Percentiles rank a stretch among this genome's conserved stretches.
phyloP scores from a whole-genome alignment of 2,797 vertebrate species.

The Enteromius anoplus region DNA sequence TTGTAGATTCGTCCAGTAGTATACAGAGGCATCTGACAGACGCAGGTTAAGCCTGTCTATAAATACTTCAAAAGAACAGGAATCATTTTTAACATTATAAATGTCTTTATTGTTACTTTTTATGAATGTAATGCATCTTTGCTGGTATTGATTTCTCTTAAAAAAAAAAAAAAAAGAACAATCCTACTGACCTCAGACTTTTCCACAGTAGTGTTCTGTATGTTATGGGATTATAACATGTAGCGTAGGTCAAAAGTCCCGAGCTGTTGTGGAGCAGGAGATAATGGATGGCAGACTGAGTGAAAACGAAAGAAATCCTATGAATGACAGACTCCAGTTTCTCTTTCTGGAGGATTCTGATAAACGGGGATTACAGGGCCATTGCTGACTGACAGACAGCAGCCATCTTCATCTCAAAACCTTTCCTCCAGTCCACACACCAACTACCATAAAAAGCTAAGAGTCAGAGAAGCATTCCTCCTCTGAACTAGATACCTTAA shows the following conservation, averaged over 20 bases:
- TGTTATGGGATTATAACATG: background rate
- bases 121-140: background rate
- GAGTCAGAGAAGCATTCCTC: background rate
- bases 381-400: constrained; percentile 1
- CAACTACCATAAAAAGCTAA: background rate
- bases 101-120: background rate
- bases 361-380: constrained; percentile 9
- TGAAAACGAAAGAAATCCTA: background rate
- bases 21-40: no score
- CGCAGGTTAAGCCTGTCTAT: background rate
- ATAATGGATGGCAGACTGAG: constrained; percentile 20
- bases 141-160: no score
- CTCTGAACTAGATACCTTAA: background rate
- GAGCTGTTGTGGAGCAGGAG: background rate
- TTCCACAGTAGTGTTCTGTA: background rate
- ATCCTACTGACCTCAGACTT: background rate
- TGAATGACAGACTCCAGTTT: constrained; percentile 21
- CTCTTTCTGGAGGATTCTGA: constrained; percentile 15
- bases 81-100: background rate
- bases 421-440: background rate
- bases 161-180: background rate
- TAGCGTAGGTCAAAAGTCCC: background rate
- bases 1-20: no score
- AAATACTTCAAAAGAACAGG: background rate
- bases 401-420: background rate